These are phyloP conservation scores for Eulemur albifrons DNA, from an alignment of 2,797 vertebrate species.

Conservation along the genomic window DNA sequence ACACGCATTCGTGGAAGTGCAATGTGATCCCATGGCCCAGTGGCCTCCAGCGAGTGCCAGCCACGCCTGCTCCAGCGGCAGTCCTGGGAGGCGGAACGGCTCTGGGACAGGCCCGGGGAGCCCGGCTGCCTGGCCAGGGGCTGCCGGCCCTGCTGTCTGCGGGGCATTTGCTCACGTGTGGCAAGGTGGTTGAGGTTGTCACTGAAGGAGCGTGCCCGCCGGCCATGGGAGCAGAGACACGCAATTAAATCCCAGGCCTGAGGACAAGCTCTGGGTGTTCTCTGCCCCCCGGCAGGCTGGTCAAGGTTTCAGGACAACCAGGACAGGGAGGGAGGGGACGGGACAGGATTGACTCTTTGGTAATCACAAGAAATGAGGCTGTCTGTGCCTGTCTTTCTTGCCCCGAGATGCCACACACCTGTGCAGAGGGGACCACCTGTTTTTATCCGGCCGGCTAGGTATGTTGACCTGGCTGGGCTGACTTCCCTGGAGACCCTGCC, in stretches of 20 bases:
- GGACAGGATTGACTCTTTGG: fast-evolving
- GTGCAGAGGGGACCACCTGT: fast-evolving
- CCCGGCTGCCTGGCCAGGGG: not conserved
- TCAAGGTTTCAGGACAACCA: not conserved
- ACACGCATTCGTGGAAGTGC: not conserved
- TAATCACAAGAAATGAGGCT: not conserved
- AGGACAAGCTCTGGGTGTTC: not conserved
- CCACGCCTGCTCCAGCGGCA: not conserved
- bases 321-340: not conserved
- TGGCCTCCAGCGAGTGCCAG: not conserved
- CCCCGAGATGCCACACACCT: not conserved
- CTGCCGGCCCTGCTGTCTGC: not conserved
- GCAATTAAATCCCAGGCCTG: not conserved
- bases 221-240: fast-evolving
- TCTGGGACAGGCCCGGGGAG: not conserved
- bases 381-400: not conserved
- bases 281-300: not conserved
- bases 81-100: not conserved
- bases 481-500: not conserved
- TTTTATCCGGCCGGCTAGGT: fast-evolving
- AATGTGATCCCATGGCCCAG: too few relatives aligned
- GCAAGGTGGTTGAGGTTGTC: not conserved
- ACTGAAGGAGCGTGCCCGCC: not conserved
- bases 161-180: not conserved
- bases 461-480: fast-evolving